Evolutionary conservation across 2,797 vertebrate genomes (phyloP).

Genomic region (Enteromius trimaculatus): DNA sequence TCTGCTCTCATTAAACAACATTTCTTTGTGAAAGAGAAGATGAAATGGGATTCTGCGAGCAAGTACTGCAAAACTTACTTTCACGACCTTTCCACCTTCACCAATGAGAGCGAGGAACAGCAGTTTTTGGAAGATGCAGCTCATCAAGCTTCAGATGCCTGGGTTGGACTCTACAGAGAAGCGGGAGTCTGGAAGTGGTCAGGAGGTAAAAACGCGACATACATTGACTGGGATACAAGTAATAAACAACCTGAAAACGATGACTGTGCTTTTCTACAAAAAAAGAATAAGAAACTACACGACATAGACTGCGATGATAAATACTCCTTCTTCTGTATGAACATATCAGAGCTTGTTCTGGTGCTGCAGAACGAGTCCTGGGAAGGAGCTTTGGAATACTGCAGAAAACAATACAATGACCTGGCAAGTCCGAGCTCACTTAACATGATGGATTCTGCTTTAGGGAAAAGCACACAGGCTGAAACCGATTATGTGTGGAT

Average conservation of each 20-base stretch:
- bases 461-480: not conserved
- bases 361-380: rapidly evolving
- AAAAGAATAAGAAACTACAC: not conserved
- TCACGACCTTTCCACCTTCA: constrained; percentile 43
- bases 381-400: constrained; percentile 53
- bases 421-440: constrained; percentile 38
- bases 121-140: not conserved
- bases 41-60: constrained; percentile 20
- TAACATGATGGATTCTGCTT: not conserved
- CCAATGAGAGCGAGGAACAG: not conserved
- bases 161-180: constrained; percentile 36
- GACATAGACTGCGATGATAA: not conserved
- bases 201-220: not conserved
- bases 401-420: constrained; percentile 28
- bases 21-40: not conserved
- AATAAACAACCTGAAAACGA: not conserved
- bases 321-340: constrained; percentile 47
- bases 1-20: constrained; percentile 25
- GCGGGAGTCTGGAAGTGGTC: constrained; percentile 33
- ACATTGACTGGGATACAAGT: not conserved
- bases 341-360: constrained; percentile 54
- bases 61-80: not conserved
- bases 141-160: not conserved
- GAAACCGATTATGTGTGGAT: constrained; percentile 42
- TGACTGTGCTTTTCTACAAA: not conserved